phyloP scores from a whole-genome alignment of 2,888 invertebrate species.

The Eristalinus sepulchralis region DNA sequence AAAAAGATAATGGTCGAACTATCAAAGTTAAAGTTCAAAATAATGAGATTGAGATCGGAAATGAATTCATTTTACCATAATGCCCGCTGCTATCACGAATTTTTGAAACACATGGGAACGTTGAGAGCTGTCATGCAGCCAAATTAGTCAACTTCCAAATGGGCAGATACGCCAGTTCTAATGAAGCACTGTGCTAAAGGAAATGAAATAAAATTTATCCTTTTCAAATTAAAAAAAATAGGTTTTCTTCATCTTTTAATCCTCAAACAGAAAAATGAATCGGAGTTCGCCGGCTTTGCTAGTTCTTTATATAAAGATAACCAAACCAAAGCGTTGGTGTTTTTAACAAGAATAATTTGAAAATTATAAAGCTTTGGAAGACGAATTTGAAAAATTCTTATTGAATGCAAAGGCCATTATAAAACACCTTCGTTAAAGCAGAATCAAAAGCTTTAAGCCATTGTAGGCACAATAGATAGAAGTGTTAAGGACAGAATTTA shows the following conservation, averaged over 20 bases:
- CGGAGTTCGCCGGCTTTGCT: too few relatives aligned
- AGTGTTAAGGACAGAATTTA: too few relatives aligned
- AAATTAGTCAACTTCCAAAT: slow-evolving; percentile 6
- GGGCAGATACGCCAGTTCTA: slow-evolving; percentile 39
- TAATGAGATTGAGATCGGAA: too few relatives aligned
- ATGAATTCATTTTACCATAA: slow-evolving; percentile 19
- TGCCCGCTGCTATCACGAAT: slow-evolving; percentile 16
- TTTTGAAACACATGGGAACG: slow-evolving; percentile 20
- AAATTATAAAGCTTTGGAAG: too few relatives aligned
- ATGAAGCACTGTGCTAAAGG: slow-evolving; percentile 44
- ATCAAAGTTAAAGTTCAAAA: slow-evolving; percentile 17
- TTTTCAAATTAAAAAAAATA: slow-evolving; percentile 41
- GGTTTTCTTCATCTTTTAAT: slow-evolving; percentile 50
- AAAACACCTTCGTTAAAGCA: too few relatives aligned
- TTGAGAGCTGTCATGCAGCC: slow-evolving; percentile 13
- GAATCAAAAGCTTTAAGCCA: too few relatives aligned
- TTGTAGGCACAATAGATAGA: too few relatives aligned
- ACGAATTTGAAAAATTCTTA: too few relatives aligned
- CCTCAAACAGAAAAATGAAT: not conserved
- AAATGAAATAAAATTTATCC: slow-evolving; percentile 31
- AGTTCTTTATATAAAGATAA: too few relatives aligned
- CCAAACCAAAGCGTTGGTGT: too few relatives aligned
- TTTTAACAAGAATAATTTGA: too few relatives aligned
- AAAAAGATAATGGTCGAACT: slow-evolving; percentile 55
- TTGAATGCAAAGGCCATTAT: too few relatives aligned